phyloP scores from a whole-genome alignment of 1,140 invertebrate genomes.

The Nymphalis io region DNA sequence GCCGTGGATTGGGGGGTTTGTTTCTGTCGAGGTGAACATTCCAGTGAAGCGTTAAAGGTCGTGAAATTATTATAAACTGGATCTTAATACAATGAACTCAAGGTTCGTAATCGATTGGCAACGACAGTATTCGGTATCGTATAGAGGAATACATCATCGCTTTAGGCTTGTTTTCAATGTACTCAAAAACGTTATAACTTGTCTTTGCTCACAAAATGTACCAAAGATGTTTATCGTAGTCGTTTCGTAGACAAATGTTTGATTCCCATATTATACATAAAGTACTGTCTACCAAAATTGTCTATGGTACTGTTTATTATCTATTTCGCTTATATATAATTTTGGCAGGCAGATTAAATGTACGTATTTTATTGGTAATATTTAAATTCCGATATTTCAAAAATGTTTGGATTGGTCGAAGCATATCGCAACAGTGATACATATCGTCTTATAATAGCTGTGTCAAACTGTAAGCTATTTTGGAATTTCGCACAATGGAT shows the following conservation, averaged over 20 bases:
- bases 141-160: conserved; percentile 44
- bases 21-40: conserved; percentile 59
- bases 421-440: conserved; percentile 34
- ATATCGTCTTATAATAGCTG: conserved; percentile 32
- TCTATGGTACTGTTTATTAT: conserved; percentile 22
- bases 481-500: neutral
- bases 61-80: neutral
- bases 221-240: conserved; percentile 63
- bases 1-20: conserved; percentile 49
- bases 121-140: conserved; percentile 62
- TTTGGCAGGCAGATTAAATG: conserved; percentile 16
- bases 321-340: conserved; percentile 11
- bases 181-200: conserved; percentile 56
- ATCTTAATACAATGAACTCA: conserved; percentile 34
- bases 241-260: conserved; percentile 41
- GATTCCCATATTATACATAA: neutral
- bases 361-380: neutral
- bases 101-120: conserved; percentile 46
- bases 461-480: conserved; percentile 14
- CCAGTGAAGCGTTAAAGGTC: conserved; percentile 56
- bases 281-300: conserved; percentile 11
- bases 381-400: conserved; percentile 2
- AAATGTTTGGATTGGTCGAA: conserved; percentile 13
- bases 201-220: conserved; percentile 77
- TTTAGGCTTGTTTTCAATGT: conserved; percentile 52